A percentile compares a stretch with the other conserved stretches of the same genome.
Evolutionary conservation across 2,888 invertebrate species (phyloP).

Genomic region (Catotricha subobsoleta): DNA sequence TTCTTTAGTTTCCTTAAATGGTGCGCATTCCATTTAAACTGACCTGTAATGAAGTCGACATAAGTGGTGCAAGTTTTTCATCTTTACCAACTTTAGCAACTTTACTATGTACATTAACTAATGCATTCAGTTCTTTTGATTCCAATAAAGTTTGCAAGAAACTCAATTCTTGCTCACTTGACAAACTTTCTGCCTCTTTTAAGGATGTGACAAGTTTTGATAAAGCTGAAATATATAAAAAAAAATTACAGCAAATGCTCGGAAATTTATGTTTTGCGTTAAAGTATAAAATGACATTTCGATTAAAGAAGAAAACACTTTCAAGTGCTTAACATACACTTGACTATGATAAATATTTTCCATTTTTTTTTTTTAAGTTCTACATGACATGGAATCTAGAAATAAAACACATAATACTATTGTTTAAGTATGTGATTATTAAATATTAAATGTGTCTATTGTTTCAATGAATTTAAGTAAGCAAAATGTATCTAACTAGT

Average conservation of each 20-base stretch:
- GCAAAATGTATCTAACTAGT: too few species aligned
- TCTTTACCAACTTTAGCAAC: constrained; percentile 68
- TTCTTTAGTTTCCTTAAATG: not conserved
- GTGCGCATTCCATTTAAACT: constrained; percentile 1
- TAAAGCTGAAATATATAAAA: constrained; percentile 40
- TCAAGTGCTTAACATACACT: too few species aligned
- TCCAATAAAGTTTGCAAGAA: constrained; percentile 69
- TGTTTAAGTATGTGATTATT: too few species aligned
- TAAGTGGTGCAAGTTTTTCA: constrained; percentile 64
- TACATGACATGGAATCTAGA: too few species aligned
- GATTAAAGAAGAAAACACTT: too few species aligned
- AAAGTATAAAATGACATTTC: too few species aligned
- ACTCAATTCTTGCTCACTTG: constrained; percentile 69
- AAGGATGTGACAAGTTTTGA: constrained; percentile 63
- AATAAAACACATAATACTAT: too few species aligned
- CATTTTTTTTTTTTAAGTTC: too few species aligned
- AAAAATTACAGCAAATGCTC: not conserved
- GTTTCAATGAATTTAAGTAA: too few species aligned
- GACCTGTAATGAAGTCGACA: constrained; percentile 72
- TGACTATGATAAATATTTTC: too few species aligned
- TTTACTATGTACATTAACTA: constrained; percentile 81
- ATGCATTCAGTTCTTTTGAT: constrained; percentile 72
- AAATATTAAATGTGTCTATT: too few species aligned
- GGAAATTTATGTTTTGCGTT: not conserved
- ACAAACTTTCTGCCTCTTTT: constrained; percentile 56